Evolutionary conservation across 2,113 vertebrate species (phyloP).

Genomic region (Dryoscopus gambensis): DNA sequence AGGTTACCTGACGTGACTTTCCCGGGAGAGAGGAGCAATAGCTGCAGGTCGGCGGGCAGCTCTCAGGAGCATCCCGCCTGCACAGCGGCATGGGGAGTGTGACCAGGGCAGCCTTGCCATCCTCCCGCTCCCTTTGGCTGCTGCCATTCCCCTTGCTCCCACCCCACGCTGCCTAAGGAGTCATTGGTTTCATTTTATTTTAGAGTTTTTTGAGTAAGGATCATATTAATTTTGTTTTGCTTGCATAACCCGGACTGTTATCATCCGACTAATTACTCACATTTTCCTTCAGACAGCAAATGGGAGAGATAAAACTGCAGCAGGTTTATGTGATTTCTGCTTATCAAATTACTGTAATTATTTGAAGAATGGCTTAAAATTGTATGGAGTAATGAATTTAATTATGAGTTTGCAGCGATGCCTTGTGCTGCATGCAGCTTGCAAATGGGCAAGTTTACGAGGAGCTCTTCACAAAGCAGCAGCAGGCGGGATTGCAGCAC

Average conservation of each 20-base stretch:
- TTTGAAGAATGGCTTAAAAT: constrained; percentile 71
- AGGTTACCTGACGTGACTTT: constrained; percentile 62
- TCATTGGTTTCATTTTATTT: not conserved
- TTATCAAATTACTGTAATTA: constrained; percentile 73
- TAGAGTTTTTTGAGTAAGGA: not conserved
- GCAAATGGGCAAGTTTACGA: constrained; percentile 21
- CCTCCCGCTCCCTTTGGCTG: not conserved
- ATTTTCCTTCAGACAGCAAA: constrained; percentile 68
- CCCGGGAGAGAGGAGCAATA: not conserved
- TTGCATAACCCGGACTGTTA: constrained; percentile 62
- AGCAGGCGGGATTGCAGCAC: not conserved
- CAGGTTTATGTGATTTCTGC: constrained; percentile 68
- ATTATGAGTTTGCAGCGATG: constrained; percentile 61
- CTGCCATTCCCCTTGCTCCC: not conserved
- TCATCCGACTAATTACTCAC: constrained; percentile 62
- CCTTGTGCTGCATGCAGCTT: constrained; percentile 24
- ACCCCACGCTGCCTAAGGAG: not conserved
- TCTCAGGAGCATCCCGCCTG: not conserved
- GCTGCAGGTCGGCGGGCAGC: not conserved
- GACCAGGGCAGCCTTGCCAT: not conserved
- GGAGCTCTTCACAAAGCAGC: not conserved
- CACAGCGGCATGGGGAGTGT: not conserved
- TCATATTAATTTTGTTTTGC: constrained; percentile 69
- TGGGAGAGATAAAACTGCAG: constrained; percentile 66
- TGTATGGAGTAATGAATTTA: constrained; percentile 68